Evolutionary conservation across 2,888 invertebrate species (phyloP), one percentile per base, ranked within the genome.

Genomic region (Dasypolia templi): DNA sequence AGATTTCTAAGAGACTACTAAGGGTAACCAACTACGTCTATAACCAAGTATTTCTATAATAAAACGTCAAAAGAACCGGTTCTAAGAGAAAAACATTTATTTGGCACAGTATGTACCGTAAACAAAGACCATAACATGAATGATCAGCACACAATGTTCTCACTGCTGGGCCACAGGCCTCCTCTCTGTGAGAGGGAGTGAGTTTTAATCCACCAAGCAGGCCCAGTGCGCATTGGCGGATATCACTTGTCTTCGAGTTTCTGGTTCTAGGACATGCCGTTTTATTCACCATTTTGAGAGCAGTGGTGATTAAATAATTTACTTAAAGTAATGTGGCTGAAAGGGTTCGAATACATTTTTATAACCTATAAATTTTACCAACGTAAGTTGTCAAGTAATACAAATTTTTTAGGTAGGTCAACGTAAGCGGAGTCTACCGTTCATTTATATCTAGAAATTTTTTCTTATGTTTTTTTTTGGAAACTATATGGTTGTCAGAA

Each of bases 1-100:
- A 55, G 53, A 51, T 22, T 51, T 22, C 58, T 26, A 56, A 68
- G 29, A 69, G 22, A 26, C 17, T 46, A n/a, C 55, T 32, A 49
- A 72, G 14, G 42, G 22, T 55, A 51, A 58, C 46, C 39, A 9
- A 39, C 39, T 55, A 32, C n/a, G 14, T 42, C 35, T n/a, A 62
- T 14, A 59, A 17, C 7, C 22, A n/a, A 46, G n/a, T 39, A 9
- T 56, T 42, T 19, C 14, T 32, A 55, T 39, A 77, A 7, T 9
- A 12, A 72, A 77, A 53, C 44, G 12, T 44, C 42, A 26, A 26
- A 75, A 26, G 19, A n/a, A 0, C 11, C 11, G 14, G 1, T 29
- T 19, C 6, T 32, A n/a, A 11, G 19, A 32, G 19, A 12, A 11
- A 9, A 29, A 11, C 32, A 5, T n/a, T 49, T 32, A 32, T 49